These are phyloP conservation scores for Drosophila hamatofila DNA, from an alignment of 2,888 invertebrate genomes.

Conservation along the genomic window DNA sequence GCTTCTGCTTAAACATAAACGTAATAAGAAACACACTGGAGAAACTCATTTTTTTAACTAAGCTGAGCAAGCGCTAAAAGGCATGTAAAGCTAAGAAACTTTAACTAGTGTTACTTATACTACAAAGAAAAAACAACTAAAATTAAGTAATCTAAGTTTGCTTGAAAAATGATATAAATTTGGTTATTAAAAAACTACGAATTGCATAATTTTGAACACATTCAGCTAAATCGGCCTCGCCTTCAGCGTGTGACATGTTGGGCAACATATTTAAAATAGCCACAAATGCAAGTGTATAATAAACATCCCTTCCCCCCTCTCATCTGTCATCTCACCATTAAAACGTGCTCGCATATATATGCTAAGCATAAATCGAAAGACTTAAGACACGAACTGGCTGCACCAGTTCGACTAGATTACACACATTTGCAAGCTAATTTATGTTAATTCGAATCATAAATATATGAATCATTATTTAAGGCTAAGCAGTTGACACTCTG, in stretches of 20 bases:
- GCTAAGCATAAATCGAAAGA: constrained; percentile 55
- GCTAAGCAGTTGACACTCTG: constrained; percentile 23
- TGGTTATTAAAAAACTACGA: neutral
- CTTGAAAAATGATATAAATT: neutral
- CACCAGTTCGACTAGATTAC: constrained; percentile 68
- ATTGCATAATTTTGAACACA: neutral
- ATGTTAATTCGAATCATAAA: constrained; percentile 56
- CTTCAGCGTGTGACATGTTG: constrained; percentile 9
- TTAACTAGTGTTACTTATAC: too few species aligned
- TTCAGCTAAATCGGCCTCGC: neutral
- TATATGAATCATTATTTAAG: constrained; percentile 34
- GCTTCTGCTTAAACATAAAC: neutral
- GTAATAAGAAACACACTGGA: neutral
- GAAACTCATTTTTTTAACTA: too few species aligned
- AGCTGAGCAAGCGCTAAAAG: too few species aligned
- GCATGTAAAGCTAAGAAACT: too few species aligned
- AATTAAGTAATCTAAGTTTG: neutral
- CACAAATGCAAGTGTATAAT: constrained; percentile 41
- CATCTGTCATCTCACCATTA: neutral
- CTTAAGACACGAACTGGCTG: constrained; percentile 67
- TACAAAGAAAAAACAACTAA: too few species aligned
- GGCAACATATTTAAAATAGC: constrained; percentile 17
- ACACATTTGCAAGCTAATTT: constrained; percentile 39
- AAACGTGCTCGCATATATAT: constrained; percentile 17
- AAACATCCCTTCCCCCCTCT: neutral